Evolutionary conservation across 92 coral and sea anemone species (phyloP), one percentile per base, ranked within the genome.

Genomic region (Palythoa heliodiscus): DNA sequence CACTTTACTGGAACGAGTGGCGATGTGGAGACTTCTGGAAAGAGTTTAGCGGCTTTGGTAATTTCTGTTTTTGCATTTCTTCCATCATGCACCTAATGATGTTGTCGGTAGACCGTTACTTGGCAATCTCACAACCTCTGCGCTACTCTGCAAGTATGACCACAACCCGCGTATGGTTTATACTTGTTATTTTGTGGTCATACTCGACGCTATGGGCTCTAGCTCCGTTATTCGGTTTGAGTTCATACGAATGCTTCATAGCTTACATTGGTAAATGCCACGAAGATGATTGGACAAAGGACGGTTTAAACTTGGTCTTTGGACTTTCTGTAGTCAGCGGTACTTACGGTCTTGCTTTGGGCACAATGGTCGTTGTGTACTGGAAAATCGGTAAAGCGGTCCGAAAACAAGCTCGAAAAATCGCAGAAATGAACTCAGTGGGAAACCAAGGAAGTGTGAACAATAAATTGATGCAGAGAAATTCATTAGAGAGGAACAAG

Each of bases 171-270:
- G 87, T 90, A 1, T 75, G 85, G 40, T 10, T 77, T 10, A 88
- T 90, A 1, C 86, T 91, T 17, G 22, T 80, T 11, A 50, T 84
- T 5, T 54, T 80, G 2, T 93, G 96, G 96, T 37, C 87, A 22
- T 93, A 93, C 39, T 86, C 91, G 3, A 76, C 78, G 2, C 37
- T 87, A 0, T 93, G 96, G 96, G 94, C 96, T 39, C 68, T 93
- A 71, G 54, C 87, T 11, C 96, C 92, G 29, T 80, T 94, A 53
- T 75, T 94, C 78, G 98, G 98, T 11, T 88, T 94, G 16, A 94
- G 98, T 24, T 94, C 98, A 0, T 94, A 94, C 85, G 98, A 94
- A 71, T 94, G 98, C 80, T 94, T 94, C 38, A 92, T 94, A 24
- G 88, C 92, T 12, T 94, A 94, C 57, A 76, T 94, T 15, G 98